Base-by-base conservation (phyloP, 2,888 invertebrate genomes). In the Drosophila koepferae region DNA sequence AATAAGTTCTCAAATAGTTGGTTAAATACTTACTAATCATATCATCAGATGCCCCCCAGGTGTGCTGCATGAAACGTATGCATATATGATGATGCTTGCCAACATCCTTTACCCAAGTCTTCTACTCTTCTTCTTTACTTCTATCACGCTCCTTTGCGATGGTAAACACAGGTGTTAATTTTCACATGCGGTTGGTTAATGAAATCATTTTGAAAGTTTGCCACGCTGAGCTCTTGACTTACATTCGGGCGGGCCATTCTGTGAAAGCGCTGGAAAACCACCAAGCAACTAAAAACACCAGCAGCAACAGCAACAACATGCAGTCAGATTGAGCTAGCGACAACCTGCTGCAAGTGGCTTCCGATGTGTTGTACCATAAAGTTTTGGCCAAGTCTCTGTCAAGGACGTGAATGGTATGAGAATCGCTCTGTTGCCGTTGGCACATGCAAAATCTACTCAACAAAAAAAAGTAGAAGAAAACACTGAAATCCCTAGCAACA, bases 151-250 rank as follows among this genome's bases (percentile, higher is more conserved):
- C 12, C 4, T n/a, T 20, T 16, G 38, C 9, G 38, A 53, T 8
- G 12, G 61, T 54, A 58, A 70, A 63, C 44, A 53, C 77, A 78
- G 80, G 77, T 78, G 78, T 60, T 76, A 78, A 78, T 80, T 80
- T 80, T 76, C 78, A 60, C 80, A 80, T 75, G 80, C 80, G 77
- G 80, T 67, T 80, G 67, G 62, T 72, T 78, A 80, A 78, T 80
- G 80, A 80, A 80, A 78, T 78, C 72, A 78, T 77, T 77, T 67
- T 31, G 49, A 72, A 77, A 80, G 64, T 80, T 80, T 67, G 58
- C 76, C 76, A 60, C 65, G 60, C 64, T 69, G 31, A 61, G 73
- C 54, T 63, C 60, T 63, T 78, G 78, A 77, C 74, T 72, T 77
- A 54, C 43, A 54, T 54, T 46, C n/a, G 53, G 34, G 8, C 4